Percentiles rank a stretch among this genome's conserved stretches.
phyloP scores from a whole-genome alignment of 2,888 invertebrate genomes.

The Drosophila dives region DNA sequence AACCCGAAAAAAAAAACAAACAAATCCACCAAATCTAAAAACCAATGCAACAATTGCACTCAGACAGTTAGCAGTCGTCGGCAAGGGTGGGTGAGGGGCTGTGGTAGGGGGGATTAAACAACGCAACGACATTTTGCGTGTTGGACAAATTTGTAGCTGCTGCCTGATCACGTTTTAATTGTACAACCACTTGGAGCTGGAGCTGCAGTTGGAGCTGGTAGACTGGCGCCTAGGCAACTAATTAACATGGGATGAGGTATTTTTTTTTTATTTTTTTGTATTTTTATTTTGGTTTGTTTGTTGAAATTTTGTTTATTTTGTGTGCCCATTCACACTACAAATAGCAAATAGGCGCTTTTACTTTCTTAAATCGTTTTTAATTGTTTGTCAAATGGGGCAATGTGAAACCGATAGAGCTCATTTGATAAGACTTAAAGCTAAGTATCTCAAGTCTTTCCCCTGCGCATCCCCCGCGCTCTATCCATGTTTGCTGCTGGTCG shows the following conservation, averaged over 20 bases:
- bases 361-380: constrained; percentile 79
- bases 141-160: constrained; percentile 80
- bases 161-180: constrained; percentile 84
- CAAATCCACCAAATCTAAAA: constrained; percentile 57
- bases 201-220: constrained; percentile 46
- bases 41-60: constrained; percentile 67
- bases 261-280: constrained; percentile 7
- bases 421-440: constrained; percentile 61
- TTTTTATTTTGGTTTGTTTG: constrained; percentile 12
- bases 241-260: constrained; percentile 69
- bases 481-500: not conserved
- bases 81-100: not conserved
- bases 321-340: constrained; percentile 75
- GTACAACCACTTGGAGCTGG: constrained; percentile 67
- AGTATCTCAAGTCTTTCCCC: constrained; percentile 2
- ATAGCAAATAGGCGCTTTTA: constrained; percentile 55
- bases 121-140: constrained; percentile 80
- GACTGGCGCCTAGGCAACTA: constrained; percentile 77
- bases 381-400: constrained; percentile 80
- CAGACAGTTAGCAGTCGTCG: not conserved
- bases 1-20: constrained; percentile 43
- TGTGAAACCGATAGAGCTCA: constrained; percentile 78
- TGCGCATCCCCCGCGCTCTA: not conserved
- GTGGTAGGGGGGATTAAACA: constrained; percentile 1
- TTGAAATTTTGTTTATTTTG: constrained; percentile 18